Evolutionary conservation across 2,888 invertebrate genomes (phyloP), one percentile per base, ranked within the genome.

Genomic region (Polydrusus tereticollis): DNA sequence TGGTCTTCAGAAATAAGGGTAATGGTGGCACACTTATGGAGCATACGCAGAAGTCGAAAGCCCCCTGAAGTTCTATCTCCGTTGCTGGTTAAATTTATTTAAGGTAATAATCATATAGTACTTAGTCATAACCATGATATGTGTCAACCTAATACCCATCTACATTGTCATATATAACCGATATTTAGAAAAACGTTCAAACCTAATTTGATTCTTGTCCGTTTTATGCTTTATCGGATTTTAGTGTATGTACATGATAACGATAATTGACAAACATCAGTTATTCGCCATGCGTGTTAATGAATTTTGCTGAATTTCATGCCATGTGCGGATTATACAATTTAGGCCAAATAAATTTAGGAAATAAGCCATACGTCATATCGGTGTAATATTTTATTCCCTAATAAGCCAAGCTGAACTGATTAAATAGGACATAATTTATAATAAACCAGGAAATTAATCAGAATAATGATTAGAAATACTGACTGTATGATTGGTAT

Each of bases 221-320:
- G 12, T 29, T 45, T 43, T 26, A 20, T 41, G 59, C 12, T 20
- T n/a, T 63, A 36, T 18, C 21, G 36, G 29, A 50, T 63, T 62
- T 50, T 26, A 10, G 50, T 45, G 33, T 21, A 62, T 26, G 7
- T 10, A 59, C 26, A 36, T 63, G 63, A 26, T 14, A 29, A 47
- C 26, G 26, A 23, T 66, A 66, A 59, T 67, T 67, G 67, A 59
- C 33, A 67, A 59, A 67, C 67, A 67, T 67, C 47, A 59, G 67
- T 59, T 45, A 59, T 66, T 26, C 33, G 59, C 45, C 16, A 67
- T 59, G 59, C 59, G 67, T 57, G 47, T 59, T 67, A 67, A 67
- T 59, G 67, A 67, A 67, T 67, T 55, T 59, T 7, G 26, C 67
- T 29, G 47, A 59, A 67, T 67, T 59, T 67, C 43, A 59, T 67